phyloP scores from a whole-genome alignment of 2,888 invertebrate genomes.

The Exephanes ischioxanthus region DNA sequence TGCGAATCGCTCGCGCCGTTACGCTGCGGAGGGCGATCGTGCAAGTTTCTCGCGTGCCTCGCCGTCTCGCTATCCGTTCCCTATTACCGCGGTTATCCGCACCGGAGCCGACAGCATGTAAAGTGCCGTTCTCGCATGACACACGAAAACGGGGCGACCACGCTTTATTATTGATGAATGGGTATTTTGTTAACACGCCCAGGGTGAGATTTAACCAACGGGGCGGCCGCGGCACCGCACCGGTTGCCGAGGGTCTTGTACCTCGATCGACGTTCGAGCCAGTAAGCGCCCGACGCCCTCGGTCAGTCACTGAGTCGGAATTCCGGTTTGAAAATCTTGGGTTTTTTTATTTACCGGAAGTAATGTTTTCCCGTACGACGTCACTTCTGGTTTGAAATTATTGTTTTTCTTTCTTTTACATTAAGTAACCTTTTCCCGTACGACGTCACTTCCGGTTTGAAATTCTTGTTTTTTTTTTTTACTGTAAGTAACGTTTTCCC shows the following conservation, averaged over 20 bases:
- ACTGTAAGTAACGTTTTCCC: background rate
- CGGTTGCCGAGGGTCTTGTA: background rate
- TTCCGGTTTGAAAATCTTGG: background rate
- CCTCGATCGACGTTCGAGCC: background rate
- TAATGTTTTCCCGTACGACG: no score
- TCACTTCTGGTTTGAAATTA: no score
- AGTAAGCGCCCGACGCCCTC: background rate
- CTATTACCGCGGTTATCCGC: conserved; percentile 20
- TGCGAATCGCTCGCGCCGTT: conserved; percentile 44
- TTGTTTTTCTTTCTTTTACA: no score
- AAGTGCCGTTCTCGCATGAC: conserved; percentile 62
- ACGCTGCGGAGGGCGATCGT: conserved; percentile 32
- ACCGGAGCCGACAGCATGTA: conserved; percentile 1
- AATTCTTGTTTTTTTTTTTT: background rate
- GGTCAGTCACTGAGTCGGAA: background rate
- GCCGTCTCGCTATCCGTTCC: conserved; percentile 42
- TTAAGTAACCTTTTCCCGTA: no score
- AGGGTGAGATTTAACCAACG: background rate
- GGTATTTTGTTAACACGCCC: conserved; percentile 69
- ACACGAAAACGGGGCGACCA: conserved; percentile 62
- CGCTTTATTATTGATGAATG: conserved; percentile 63
- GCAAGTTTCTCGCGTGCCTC: conserved; percentile 63
- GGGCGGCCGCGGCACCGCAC: background rate
- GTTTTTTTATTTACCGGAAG: no score
- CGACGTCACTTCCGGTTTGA: no score